Evolutionary conservation across 2,797 vertebrate species (phyloP), one percentile per base, ranked within the genome.

Genomic region (Notoglanidium macrostoma): DNA sequence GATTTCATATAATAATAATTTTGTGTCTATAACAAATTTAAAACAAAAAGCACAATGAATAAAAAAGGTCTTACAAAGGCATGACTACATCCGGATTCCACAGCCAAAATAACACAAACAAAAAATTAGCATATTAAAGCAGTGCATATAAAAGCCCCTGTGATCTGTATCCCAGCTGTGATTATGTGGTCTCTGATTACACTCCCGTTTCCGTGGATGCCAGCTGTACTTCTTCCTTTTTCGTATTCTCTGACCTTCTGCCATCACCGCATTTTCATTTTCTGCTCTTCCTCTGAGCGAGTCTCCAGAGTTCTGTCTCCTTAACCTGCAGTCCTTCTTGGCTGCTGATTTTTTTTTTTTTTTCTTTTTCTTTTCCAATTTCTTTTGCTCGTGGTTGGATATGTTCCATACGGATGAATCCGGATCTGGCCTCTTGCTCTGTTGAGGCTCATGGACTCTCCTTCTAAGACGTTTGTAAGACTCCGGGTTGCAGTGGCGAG

Each of bases 261-360:
- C 88, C 85, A 83, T 72, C 82, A 35, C 51, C 46, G 35, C 11
- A 54, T 85, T 87, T 86, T n/a, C 81, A 63, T 85, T 90, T 67
- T 86, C 57, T 88, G 83, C 85, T 88, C 80, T 81, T 85, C 82
- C 49, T 87, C 83, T 79, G 80, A 84, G 87, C 76, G 55, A 44
- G 72, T 85, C 81, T 72, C 51, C 23, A n/a, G 65, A 63, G 70
- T 85, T 88, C 35, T 83, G 86, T 79, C 86, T 85, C 23, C 19
- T 84, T 63, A 29, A 11, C 63, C 81, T 49, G 54, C 83, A 65
- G 61, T 80, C 29, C 73, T 55, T 32, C 26, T 84, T 19, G 29
- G 73, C 80, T 65, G 86, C 59, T 81, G 44, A 32, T 85, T 63
- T 17, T 32, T 55, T 51, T 11, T 49, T 65, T 55, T 65, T 15